Evolutionary conservation across 2,113 vertebrate genomes (phyloP), one percentile per base, ranked within the genome.

Genomic region (Leiothrix lutea): DNA sequence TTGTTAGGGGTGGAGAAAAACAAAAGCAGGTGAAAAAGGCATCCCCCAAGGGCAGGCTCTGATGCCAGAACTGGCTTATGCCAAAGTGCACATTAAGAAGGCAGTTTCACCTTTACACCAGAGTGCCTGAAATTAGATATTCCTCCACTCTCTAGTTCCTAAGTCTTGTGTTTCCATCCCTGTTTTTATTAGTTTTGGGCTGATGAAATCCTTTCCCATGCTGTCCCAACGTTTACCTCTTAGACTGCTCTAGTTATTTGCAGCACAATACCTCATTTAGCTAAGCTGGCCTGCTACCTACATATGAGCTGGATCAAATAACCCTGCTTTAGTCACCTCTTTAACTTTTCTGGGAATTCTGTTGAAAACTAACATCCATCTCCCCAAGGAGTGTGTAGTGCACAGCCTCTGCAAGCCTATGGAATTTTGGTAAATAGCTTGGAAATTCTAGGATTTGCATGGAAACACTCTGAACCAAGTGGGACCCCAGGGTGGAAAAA

Each of bases 321-420:
- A 78, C 67, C 19, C 38, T 50, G 66, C 54, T 90, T 45, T 71
- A 66, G 82, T 70, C 86, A 83, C 85, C 54, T 90, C 74, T 80
- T 79, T 42, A 92, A 77, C 42, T 94, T 94, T 90, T 93, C 94
- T 79, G 83, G 86, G 82, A 95, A 88, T 73, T 65, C 67, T 51
- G 45, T 53, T 75, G 83, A 90, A 90, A 90, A 14, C n/a, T n/a
- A 38, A 35, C 3, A 2, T 72, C 45, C 21, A 2, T 42, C 45
- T 92, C 54, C 36, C 67, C 0, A 1, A 35, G 50, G 38, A 6
- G 36, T 61, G 33, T 79, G 57, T 48, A 88, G n/a, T 11, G 11
- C 33, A 17, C 35, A 47, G 42, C 17, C 36, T 86, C 67, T 78
- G 47, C 24, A 35, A 62, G 50, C 14, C 33, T 62, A 9, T 0